These are phyloP conservation scores for Chaenodraco wilsoni DNA, from an alignment of 2,797 vertebrate species.

Conservation along the genomic window DNA sequence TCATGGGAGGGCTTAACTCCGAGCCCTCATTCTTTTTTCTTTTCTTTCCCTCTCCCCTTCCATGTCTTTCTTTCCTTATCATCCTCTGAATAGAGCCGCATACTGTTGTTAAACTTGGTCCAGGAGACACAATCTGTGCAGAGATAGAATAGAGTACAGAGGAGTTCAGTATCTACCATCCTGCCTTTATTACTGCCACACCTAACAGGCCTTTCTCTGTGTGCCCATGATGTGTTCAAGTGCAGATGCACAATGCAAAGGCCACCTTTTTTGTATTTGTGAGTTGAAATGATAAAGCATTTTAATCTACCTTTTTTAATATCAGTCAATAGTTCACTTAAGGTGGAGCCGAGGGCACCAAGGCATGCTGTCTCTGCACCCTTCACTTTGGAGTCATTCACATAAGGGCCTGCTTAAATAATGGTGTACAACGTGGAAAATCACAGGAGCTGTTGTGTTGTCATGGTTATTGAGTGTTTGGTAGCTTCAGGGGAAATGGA, in stretches of 20 bases:
- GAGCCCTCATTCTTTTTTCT: constrained; percentile 57
- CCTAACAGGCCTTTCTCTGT: constrained; percentile 17
- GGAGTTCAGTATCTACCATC: constrained; percentile 29
- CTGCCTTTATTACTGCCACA: constrained; percentile 24
- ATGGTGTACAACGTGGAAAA: constrained; percentile 69
- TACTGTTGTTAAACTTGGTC: constrained; percentile 62
- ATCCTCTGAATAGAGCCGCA: constrained; percentile 58
- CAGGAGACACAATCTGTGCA: constrained; percentile 27
- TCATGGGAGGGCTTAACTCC: constrained; percentile 77
- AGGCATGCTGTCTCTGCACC: constrained; percentile 22
- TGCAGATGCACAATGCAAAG: background rate
- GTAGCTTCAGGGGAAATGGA: constrained; percentile 70
- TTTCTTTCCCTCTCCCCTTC: constrained; percentile 43
- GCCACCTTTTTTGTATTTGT: background rate
- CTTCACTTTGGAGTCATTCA: constrained; percentile 35
- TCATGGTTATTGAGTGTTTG: constrained; percentile 78
- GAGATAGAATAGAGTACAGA: constrained; percentile 28
- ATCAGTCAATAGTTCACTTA: constrained; percentile 36
- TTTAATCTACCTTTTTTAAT: background rate
- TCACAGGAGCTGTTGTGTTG: constrained; percentile 65
- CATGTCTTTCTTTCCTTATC: constrained; percentile 61
- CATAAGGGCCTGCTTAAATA: constrained; percentile 51
- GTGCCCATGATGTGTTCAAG: constrained; percentile 9
- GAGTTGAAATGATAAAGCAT: constrained; percentile 6
- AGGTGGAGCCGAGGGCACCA: constrained; percentile 37